phyloP scores from a whole-genome alignment of 2,797 vertebrate genomes.

The Pipistrellus nathusii region DNA sequence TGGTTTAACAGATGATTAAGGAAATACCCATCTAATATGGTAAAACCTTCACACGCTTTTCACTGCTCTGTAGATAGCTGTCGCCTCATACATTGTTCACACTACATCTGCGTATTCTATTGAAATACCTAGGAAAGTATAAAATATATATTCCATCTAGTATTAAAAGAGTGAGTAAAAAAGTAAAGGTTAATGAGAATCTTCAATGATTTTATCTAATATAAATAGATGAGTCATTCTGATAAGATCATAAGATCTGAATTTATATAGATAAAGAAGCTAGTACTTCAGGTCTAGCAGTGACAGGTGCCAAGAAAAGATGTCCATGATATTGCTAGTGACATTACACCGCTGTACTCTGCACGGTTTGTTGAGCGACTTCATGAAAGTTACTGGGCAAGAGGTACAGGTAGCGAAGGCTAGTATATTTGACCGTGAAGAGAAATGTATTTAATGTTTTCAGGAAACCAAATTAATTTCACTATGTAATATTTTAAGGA shows the following conservation, averaged over 20 bases:
- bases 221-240: background rate
- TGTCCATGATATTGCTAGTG: background rate
- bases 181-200: conserved; percentile 3
- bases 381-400: background rate
- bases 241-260: background rate
- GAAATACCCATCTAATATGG: background rate
- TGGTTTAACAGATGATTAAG: conserved; percentile 14
- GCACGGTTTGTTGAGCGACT: background rate
- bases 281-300: background rate
- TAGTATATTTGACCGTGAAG: background rate
- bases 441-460: conserved; percentile 37
- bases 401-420: background rate
- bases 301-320: background rate
- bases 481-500: conserved; percentile 29
- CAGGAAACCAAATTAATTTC: conserved; percentile 2
- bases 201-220: conserved; percentile 17
- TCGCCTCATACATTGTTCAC: background rate
- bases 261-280: background rate
- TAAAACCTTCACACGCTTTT: background rate
- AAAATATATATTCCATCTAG: background rate
- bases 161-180: background rate
- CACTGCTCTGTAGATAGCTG: background rate
- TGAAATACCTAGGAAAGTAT: background rate
- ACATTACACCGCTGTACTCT: background rate
- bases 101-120: conserved; percentile 12